Percentiles rank a stretch among this genome's conserved stretches.
phyloP scores from a whole-genome alignment of 1,140 invertebrate genomes.

The Macrostomum lignano region DNA sequence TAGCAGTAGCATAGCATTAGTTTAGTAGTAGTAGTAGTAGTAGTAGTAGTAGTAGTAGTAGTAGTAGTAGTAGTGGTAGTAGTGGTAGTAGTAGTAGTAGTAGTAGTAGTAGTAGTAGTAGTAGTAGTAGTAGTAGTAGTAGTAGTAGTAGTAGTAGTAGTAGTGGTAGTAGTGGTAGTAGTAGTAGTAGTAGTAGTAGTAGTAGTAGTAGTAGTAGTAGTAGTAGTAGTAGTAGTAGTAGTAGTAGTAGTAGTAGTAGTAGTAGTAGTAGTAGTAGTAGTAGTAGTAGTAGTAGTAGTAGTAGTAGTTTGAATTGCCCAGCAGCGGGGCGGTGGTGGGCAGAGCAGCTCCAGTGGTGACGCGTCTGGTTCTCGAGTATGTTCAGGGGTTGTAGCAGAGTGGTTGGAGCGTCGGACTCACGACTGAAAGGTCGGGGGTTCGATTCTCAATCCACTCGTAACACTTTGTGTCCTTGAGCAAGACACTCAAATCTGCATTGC shows the following conservation, averaged over 20 bases:
- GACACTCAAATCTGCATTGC: too few species aligned
- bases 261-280: conserved; percentile 2
- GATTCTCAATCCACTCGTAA: too few species aligned
- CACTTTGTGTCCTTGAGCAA: too few species aligned
- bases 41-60: conserved; percentile 1
- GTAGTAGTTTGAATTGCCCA: background rate
- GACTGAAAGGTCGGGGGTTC: too few species aligned
- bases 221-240: conserved; percentile 1
- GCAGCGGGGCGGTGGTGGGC: too few species aligned
- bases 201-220: conserved; percentile 1
- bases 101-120: conserved; percentile 1
- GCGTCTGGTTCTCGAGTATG: too few species aligned
- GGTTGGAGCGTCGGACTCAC: too few species aligned
- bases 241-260: conserved; percentile 2
- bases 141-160: conserved; percentile 2
- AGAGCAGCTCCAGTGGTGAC: too few species aligned
- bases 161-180: conserved; percentile 1
- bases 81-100: conserved; percentile 2
- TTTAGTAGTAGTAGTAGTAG: too few species aligned
- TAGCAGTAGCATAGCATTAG: background rate
- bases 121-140: conserved; percentile 2
- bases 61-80: conserved; percentile 1
- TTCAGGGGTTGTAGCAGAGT: too few species aligned
- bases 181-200: conserved; percentile 1
- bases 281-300: conserved; percentile 2